Percentiles rank a stretch among this genome's conserved stretches.
Conservation (phyloP, 2,113 vertebrate genomes). For the Bubo bubo region DNA sequence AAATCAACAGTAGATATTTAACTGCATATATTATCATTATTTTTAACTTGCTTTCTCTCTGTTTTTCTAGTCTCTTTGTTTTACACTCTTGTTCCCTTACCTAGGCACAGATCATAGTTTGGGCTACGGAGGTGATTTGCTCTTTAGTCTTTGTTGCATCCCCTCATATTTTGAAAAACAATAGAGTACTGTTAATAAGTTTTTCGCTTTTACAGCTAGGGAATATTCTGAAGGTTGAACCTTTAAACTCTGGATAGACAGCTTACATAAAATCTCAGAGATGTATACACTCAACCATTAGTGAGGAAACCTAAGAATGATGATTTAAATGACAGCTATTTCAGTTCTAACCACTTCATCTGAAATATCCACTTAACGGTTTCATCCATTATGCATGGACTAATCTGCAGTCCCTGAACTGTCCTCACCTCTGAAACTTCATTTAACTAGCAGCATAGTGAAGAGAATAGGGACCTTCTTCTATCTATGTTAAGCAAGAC, state of each 20-base stretch:
- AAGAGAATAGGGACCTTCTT: neutral
- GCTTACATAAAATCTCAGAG: neutral
- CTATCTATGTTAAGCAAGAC: neutral
- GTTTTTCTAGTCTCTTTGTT: neutral
- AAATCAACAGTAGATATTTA: neutral
- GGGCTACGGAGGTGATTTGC: neutral
- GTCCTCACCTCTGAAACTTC: conserved; percentile 27
- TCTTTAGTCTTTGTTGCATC: neutral
- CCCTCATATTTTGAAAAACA: neutral
- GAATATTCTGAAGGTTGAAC: conserved; percentile 16
- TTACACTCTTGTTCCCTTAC: neutral
- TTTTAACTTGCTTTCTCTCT: neutral
- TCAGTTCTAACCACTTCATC: conserved; percentile 19
- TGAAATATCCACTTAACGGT: conserved; percentile 31
- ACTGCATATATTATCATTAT: neutral
- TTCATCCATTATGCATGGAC: conserved; percentile 16
- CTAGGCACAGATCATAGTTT: neutral
- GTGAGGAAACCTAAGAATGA: conserved; percentile 21
- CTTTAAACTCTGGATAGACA: neutral
- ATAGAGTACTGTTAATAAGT: neutral
- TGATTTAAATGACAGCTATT: conserved; percentile 40
- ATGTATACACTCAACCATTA: neutral
- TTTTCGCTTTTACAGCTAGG: neutral
- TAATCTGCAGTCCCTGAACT: conserved; percentile 11
- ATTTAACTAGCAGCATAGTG: neutral